Percentiles rank a stretch among this genome's conserved stretches.
Evolutionary conservation across 2,113 vertebrate genomes (phyloP).

Genomic region (Syngnathus typhle): DNA sequence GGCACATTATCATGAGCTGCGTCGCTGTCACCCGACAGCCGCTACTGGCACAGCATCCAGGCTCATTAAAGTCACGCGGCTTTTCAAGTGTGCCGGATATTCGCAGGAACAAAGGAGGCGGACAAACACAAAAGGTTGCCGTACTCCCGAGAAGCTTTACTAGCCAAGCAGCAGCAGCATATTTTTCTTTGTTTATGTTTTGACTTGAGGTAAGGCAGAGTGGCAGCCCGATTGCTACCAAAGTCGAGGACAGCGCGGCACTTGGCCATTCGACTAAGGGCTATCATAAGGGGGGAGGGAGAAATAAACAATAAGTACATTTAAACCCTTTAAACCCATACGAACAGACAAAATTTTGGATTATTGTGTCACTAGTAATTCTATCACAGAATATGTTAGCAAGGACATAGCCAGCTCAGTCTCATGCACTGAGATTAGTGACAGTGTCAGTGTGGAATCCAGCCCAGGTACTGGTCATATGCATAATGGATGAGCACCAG

Average conservation of each 20-base stretch:
- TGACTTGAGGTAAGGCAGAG: slow-evolving; percentile 16
- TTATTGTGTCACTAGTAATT: too few species aligned
- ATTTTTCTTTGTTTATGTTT: slow-evolving; percentile 9
- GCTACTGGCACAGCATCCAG: slow-evolving; percentile 43
- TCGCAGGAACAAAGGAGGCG: slow-evolving; percentile 44
- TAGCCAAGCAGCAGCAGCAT: slow-evolving; percentile 6
- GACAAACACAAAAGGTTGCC: slow-evolving; percentile 29
- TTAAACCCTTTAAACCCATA: too few species aligned
- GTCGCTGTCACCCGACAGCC: slow-evolving; percentile 57
- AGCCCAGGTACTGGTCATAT: slow-evolving; percentile 49
- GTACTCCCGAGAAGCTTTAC: slow-evolving; percentile 22
- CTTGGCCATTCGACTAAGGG: neutral
- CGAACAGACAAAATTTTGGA: too few species aligned
- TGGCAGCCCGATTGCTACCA: slow-evolving; percentile 26
- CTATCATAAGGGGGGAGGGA: neutral
- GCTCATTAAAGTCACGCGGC: slow-evolving; percentile 66
- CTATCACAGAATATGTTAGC: neutral
- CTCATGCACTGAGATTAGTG: slow-evolving; percentile 9
- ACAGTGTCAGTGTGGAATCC: slow-evolving; percentile 28
- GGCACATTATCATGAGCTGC: slow-evolving; percentile 58
- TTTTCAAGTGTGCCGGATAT: slow-evolving; percentile 61
- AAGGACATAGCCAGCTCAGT: slow-evolving; percentile 6
- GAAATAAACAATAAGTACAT: neutral
- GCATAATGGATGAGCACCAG: slow-evolving; percentile 52
- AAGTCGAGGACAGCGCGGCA: slow-evolving; percentile 7